Percentiles rank a stretch among this genome's conserved stretches.
Evolutionary conservation across 2,113 vertebrate species (phyloP).

Genomic region (Aepyceros melampus): DNA sequence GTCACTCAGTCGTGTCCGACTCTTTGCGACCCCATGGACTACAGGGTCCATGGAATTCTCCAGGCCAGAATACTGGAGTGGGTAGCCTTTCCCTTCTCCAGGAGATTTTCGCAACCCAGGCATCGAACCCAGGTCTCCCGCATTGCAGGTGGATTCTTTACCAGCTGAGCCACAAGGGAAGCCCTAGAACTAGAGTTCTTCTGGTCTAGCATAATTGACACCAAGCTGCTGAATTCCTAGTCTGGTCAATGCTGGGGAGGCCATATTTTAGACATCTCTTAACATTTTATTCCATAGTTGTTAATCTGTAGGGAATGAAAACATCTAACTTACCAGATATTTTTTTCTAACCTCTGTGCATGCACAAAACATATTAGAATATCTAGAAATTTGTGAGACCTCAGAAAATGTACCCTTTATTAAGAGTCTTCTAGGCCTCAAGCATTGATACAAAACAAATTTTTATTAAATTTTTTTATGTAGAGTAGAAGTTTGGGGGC

Average conservation of each 20-base stretch:
- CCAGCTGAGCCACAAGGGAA: no score
- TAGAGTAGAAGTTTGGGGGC: not conserved
- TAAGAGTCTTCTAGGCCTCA: not conserved
- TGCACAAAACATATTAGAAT: not conserved
- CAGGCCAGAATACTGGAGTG: no score
- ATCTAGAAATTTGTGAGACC: not conserved
- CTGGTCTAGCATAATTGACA: not conserved
- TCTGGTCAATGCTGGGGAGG: not conserved
- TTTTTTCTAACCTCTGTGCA: not conserved
- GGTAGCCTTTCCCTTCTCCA: no score
- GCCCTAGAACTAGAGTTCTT: not conserved
- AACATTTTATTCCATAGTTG: not conserved
- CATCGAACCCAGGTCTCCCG: no score
- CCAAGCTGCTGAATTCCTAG: not conserved
- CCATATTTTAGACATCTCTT: not conserved
- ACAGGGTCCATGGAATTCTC: no score
- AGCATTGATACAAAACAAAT: not conserved
- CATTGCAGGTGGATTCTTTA: no score
- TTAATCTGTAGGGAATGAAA: not conserved
- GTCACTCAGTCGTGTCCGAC: no score
- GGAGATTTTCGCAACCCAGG: no score
- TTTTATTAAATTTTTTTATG: not conserved
- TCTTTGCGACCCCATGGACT: no score
- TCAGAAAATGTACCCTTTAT: not conserved
- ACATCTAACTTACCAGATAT: not conserved